These are phyloP conservation scores for Chironomus riparius DNA, from an alignment of 2,888 invertebrate genomes.

Conservation along the genomic window DNA sequence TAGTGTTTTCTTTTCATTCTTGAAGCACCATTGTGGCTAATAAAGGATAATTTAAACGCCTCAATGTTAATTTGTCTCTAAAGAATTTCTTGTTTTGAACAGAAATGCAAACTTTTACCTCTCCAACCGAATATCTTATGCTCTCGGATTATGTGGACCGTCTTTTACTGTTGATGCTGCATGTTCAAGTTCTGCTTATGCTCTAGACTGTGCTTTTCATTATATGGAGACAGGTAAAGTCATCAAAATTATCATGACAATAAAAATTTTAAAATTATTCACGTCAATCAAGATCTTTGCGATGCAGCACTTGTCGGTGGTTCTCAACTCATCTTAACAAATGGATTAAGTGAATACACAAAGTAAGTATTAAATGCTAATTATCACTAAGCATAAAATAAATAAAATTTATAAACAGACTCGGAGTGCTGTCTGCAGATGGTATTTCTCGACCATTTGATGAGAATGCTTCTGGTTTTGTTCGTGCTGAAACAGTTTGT, in stretches of 20 bases:
- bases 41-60: too few relatives aligned
- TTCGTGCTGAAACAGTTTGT: constrained; percentile 43
- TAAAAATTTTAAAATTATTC: constrained; percentile 43
- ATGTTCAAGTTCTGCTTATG: constrained; percentile 75
- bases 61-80: too few relatives aligned
- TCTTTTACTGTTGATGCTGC: constrained; percentile 78
- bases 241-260: neutral
- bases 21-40: too few relatives aligned
- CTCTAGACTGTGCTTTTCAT: constrained; percentile 54
- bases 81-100: constrained; percentile 45
- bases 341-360: constrained; percentile 78
- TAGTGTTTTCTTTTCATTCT: neutral
- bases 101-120: constrained; percentile 66
- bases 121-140: constrained; percentile 75
- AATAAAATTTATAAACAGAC: constrained; percentile 29
- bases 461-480: constrained; percentile 39
- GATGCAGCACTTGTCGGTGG: constrained; percentile 79
- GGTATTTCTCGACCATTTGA: constrained; percentile 21
- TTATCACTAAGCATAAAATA: neutral
- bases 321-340: constrained; percentile 68
- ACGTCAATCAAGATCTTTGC: constrained; percentile 60
- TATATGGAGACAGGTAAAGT: neutral
- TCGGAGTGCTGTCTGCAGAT: constrained; percentile 6
- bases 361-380: constrained; percentile 44
- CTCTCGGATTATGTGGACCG: constrained; percentile 73